These are phyloP conservation scores for Anagrus nilaparvatae DNA, from an alignment of 1,140 invertebrate species.

Conservation along the genomic window DNA sequence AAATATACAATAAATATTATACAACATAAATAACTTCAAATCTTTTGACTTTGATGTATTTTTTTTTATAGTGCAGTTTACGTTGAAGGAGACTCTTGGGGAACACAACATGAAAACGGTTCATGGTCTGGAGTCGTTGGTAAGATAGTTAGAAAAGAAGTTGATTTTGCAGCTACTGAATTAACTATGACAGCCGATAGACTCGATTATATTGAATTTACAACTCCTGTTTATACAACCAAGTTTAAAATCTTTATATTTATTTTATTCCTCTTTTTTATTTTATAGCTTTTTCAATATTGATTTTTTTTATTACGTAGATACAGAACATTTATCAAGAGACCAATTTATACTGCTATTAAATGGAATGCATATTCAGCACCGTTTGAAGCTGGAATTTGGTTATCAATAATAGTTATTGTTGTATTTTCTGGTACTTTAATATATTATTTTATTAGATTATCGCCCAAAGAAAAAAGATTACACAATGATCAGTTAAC, in stretches of 20 bases:
- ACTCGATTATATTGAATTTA: conserved; percentile 30
- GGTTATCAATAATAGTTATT: conserved; percentile 23
- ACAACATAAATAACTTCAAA: background rate
- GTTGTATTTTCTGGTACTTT: conserved; percentile 23
- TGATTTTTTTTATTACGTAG: conserved; percentile 19
- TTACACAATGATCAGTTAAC: background rate
- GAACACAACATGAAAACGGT: conserved; percentile 23
- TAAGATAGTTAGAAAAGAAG: conserved; percentile 24
- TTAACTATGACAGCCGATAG: conserved; percentile 34
- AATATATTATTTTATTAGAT: conserved; percentile 16
- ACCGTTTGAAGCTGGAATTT: conserved; percentile 30
- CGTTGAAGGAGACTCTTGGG: conserved; percentile 26
- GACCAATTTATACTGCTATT: conserved; percentile 24
- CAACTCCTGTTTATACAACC: conserved; percentile 32
- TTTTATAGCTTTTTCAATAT: too few relatives aligned
- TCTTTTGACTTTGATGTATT: background rate
- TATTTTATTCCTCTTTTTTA: too few relatives aligned
- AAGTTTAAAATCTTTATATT: too few relatives aligned
- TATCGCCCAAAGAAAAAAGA: background rate
- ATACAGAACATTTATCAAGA: conserved; percentile 32
- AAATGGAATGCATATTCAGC: conserved; percentile 36
- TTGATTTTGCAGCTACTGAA: conserved; percentile 32
- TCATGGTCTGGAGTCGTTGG: conserved; percentile 31
- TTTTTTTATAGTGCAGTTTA: conserved; percentile 1
- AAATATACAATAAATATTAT: background rate